phyloP scores from a whole-genome alignment of 2,113 vertebrate genomes.

The Sus scrofa region DNA sequence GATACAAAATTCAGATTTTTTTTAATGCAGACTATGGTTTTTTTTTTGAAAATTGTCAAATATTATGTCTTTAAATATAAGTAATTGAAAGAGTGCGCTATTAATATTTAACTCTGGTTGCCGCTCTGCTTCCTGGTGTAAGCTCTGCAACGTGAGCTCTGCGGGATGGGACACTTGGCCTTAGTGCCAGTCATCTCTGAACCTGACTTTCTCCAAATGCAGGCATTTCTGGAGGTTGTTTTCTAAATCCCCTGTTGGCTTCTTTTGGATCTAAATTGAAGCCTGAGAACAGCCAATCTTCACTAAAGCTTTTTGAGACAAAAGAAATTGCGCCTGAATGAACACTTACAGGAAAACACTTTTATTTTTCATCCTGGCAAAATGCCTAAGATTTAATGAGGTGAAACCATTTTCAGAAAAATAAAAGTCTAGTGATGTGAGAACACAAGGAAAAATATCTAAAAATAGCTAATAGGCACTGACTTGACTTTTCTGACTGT shows the following conservation, averaged over 20 bases:
- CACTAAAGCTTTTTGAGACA: constrained; percentile 29
- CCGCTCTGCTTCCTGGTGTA: rapidly evolving
- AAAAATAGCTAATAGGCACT: constrained; percentile 41
- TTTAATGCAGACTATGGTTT: not conserved
- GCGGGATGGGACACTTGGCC: not conserved
- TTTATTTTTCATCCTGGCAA: constrained; percentile 45
- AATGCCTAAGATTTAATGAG: constrained; percentile 58
- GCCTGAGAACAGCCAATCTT: not conserved
- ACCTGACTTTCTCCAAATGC: not conserved
- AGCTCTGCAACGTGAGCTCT: not conserved
- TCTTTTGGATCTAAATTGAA: constrained; percentile 54
- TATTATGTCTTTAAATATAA: not conserved
- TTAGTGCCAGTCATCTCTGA: not conserved
- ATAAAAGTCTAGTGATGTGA: not conserved
- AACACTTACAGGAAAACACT: constrained; percentile 31
- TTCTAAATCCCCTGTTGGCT: not conserved
- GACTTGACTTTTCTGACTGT: not conserved
- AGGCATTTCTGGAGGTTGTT: not conserved
- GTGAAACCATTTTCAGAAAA: constrained; percentile 7
- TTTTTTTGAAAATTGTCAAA: not conserved
- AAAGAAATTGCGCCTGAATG: constrained; percentile 45
- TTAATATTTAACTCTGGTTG: not conserved
- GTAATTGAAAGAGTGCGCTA: not conserved
- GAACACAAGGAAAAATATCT: not conserved
- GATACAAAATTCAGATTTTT: not conserved